Percentiles rank a stretch among this genome's conserved stretches.
These are phyloP conservation scores for Chlorospingus semifuscus DNA, from an alignment of 2,797 vertebrate genomes.

Conservation along the genomic window DNA sequence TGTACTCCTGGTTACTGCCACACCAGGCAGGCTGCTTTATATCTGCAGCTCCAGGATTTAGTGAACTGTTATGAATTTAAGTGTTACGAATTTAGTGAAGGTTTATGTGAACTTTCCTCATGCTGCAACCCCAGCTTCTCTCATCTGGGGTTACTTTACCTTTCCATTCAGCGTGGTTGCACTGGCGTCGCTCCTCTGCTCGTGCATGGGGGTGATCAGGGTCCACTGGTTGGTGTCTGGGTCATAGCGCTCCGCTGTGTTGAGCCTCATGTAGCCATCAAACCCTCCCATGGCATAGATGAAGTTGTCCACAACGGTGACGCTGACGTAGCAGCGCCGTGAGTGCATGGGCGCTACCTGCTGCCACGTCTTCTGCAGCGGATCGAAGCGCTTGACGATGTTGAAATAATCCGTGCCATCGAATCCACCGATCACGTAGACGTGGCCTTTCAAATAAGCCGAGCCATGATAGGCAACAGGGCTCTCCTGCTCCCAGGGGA, in stretches of 20 bases:
- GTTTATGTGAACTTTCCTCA: background rate
- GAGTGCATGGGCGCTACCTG: conserved; percentile 83
- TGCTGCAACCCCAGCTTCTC: accelerated
- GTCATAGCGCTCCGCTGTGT: conserved; percentile 79
- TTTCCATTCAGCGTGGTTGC: conserved; percentile 78
- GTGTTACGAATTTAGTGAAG: background rate
- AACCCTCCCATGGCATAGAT: conserved; percentile 88
- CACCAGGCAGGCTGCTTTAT: background rate
- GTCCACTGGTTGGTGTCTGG: conserved; percentile 85
- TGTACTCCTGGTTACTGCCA: background rate
- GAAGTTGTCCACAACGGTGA: conserved; percentile 73
- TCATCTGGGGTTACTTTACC: conserved; percentile 25
- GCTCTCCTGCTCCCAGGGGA: conserved; percentile 68
- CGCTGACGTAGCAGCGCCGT: conserved; percentile 82
- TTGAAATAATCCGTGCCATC: conserved; percentile 79
- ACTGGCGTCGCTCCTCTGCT: conserved; percentile 77
- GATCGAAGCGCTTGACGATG: conserved; percentile 78
- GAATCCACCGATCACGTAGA: conserved; percentile 81
- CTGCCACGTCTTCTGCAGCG: conserved; percentile 75
- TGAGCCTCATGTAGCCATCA: conserved; percentile 74
- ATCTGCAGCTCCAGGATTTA: background rate
- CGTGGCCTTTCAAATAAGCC: conserved; percentile 74
- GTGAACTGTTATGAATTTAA: background rate
- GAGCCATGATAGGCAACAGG: conserved; percentile 82
- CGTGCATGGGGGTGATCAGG: conserved; percentile 79